Evolutionary conservation across 2,797 vertebrate species (phyloP).

Genomic region (Sarcoramphus papa): DNA sequence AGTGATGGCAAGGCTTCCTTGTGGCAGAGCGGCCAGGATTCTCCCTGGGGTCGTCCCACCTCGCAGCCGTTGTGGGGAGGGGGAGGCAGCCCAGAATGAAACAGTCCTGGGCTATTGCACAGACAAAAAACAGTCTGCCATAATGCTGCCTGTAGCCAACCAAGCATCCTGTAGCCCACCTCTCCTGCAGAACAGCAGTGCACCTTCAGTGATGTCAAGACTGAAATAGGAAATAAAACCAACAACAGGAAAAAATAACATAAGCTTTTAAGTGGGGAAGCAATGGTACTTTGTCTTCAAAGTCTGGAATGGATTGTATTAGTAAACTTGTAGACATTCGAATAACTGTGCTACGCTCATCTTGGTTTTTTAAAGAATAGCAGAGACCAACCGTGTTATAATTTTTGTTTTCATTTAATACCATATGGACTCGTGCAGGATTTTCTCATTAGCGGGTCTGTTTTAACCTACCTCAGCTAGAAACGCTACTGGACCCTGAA

Average conservation of each 20-base stretch:
- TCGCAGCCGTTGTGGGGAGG: background rate
- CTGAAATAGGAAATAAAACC: background rate
- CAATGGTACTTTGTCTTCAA: background rate
- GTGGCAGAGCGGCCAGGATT: background rate
- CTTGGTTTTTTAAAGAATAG: background rate
- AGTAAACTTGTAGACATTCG: background rate
- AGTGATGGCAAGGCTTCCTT: background rate
- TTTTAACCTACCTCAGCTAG: slow-evolving; percentile 74
- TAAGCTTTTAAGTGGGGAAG: background rate
- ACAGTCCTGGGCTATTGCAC: background rate
- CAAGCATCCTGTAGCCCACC: background rate
- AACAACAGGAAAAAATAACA: background rate
- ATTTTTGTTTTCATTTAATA: background rate
- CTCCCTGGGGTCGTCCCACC: background rate
- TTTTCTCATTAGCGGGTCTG: slow-evolving; percentile 46
- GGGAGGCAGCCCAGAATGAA: background rate
- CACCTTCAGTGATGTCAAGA: background rate
- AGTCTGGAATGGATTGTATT: background rate
- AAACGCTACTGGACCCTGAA: background rate
- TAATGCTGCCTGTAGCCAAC: background rate
- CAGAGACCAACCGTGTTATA: background rate
- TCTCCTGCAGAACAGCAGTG: background rate
- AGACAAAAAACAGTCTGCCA: background rate
- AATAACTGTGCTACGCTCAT: background rate
- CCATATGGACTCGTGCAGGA: background rate